A percentile compares a stretch with the other conserved stretches of the same genome.
Conservation (phyloP, 2,113 vertebrate species). For the Erpornis zantholeuca region DNA sequence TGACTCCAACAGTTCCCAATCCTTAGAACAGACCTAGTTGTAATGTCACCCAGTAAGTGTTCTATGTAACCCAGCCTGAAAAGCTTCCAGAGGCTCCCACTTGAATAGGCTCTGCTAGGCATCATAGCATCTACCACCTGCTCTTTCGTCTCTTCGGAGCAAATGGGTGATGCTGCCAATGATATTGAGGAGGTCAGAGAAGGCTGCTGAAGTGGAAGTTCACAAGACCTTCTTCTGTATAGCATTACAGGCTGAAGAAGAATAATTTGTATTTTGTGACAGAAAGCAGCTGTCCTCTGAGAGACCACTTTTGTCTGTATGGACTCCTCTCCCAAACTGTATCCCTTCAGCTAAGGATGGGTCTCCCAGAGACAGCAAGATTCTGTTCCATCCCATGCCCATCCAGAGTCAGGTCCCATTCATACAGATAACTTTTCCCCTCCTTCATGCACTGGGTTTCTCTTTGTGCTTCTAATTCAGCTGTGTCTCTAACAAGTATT, state of each 20-base stretch:
- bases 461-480: not conserved
- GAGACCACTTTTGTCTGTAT: not conserved
- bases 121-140: fast-evolving
- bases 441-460: not conserved
- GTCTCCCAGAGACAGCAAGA: not conserved
- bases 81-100: not conserved
- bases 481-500: not conserved
- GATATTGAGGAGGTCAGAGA: not conserved
- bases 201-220: not conserved
- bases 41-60: not conserved
- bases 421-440: not conserved
- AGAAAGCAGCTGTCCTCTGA: not conserved
- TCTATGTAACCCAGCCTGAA: not conserved
- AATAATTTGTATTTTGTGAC: not conserved
- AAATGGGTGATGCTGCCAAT: not conserved
- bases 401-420: not conserved
- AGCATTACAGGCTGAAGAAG: not conserved
- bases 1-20: not conserved
- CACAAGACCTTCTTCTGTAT: not conserved
- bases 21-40: not conserved
- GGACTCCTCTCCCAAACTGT: not conserved
- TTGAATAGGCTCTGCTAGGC: not conserved
- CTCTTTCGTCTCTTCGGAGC: not conserved
- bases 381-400: not conserved
- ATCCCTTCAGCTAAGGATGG: not conserved